Conservation (phyloP, 2,113 vertebrate species). For the human (Homo sapiens) region GRCh38 chr1:222201501-222202000, state of each 20-base stretch:
- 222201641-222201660: not conserved
- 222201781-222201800: not conserved
- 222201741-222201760: not conserved
- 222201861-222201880: not conserved
- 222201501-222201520: not conserved
- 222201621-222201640: not conserved
- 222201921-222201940: not conserved
- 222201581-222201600: not conserved
- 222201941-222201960: not conserved
- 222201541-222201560: not conserved
- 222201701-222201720: not conserved
- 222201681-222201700: not conserved
- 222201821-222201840: not conserved
- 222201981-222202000: not conserved
- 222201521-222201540: not conserved
- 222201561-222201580: not conserved
- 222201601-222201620: not conserved
- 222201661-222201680: not conserved
- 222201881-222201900: not conserved
- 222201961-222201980: not conserved
- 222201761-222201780: not conserved
- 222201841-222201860: not conserved
- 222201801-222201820: not conserved
- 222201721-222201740: not conserved
- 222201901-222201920: not conserved